A percentile compares a stretch with the other conserved stretches of the same genome.
Evolutionary conservation across 2,113 vertebrate genomes (phyloP).

Genomic region (Numenius arquata): DNA sequence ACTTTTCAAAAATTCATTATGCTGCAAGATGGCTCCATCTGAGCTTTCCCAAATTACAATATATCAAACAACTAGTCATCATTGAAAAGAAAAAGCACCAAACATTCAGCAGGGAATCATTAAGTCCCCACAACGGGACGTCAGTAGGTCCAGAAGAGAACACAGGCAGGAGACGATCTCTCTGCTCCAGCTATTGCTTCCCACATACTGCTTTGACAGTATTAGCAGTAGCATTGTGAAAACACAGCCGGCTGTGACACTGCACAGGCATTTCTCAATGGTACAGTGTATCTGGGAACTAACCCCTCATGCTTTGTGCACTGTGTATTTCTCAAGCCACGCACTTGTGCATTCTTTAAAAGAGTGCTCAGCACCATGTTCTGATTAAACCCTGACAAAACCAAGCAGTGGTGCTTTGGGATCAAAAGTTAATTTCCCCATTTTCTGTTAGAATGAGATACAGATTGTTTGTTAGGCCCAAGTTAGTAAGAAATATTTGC

Average conservation of each 20-base stretch:
- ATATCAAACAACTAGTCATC: neutral
- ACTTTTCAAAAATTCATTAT: neutral
- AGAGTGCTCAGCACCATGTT: neutral
- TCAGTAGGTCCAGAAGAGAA: neutral
- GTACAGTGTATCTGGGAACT: neutral
- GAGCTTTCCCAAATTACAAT: neutral
- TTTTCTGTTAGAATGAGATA: neutral
- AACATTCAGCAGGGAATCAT: neutral
- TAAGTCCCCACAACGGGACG: neutral
- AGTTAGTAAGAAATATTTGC: neutral
- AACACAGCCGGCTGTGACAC: constrained; percentile 46
- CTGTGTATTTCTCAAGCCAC: neutral
- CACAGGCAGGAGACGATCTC: neutral
- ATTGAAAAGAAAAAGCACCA: neutral
- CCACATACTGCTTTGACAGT: neutral
- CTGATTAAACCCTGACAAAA: neutral
- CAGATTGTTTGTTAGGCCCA: neutral
- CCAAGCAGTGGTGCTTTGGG: neutral
- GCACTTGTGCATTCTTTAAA: neutral
- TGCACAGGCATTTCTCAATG: constrained; percentile 3
- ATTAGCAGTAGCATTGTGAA: constrained; percentile 34
- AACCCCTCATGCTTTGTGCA: neutral
- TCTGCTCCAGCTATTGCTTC: constrained; percentile 13
- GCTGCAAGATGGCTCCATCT: neutral
- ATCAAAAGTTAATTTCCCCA: neutral